These are phyloP conservation scores for Erythrocercus mccallii DNA, from an alignment of 2,113 vertebrate species.

Conservation along the genomic window DNA sequence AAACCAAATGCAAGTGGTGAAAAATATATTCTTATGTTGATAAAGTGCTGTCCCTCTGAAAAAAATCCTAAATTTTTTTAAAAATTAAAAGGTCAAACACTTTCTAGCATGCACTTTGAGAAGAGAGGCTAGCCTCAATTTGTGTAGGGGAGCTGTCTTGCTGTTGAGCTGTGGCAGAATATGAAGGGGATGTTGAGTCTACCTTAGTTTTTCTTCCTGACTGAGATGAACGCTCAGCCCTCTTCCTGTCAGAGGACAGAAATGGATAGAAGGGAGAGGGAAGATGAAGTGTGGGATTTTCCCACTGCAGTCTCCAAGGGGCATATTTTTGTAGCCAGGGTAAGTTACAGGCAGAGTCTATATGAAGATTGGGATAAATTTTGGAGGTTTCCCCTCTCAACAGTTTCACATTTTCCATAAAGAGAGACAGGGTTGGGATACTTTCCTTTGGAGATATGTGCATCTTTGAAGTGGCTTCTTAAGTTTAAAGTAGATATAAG, in stretches of 20 bases:
- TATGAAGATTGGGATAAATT: background rate
- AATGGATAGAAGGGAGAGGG: background rate
- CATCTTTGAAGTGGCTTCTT: background rate
- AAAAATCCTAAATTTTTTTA: background rate
- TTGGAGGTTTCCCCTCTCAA: background rate
- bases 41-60: fast-evolving
- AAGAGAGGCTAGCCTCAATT: background rate
- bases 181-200: background rate
- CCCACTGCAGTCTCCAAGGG: background rate
- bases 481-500: background rate
- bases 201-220: background rate
- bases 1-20: background rate
- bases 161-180: background rate
- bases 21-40: background rate
- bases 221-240: background rate
- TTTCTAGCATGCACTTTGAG: background rate
- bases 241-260: background rate
- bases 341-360: background rate
- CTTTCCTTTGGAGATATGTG: background rate
- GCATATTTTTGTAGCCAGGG: background rate
- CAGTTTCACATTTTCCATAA: conserved; percentile 11
- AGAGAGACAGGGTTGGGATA: background rate
- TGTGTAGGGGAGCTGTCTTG: background rate
- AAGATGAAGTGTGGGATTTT: background rate
- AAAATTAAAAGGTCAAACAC: background rate